phyloP scores from a whole-genome alignment of 2,113 vertebrate genomes.

The Heliornis fulica region DNA sequence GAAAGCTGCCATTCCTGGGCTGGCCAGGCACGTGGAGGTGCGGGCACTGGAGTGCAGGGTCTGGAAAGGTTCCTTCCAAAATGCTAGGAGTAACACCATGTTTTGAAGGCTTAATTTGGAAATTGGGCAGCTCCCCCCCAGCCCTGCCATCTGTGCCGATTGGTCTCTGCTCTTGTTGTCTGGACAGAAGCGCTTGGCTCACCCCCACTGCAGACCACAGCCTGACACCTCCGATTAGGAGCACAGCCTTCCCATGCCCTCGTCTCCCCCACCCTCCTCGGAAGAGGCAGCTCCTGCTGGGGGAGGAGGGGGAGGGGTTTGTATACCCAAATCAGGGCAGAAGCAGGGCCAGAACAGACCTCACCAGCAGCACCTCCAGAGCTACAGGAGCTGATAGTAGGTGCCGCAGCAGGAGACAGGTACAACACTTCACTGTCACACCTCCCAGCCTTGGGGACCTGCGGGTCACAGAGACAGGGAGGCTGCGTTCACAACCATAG shows the following conservation, averaged over 20 bases:
- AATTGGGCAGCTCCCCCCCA: neutral
- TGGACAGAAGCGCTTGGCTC: constrained; percentile 41
- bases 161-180: neutral
- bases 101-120: constrained; percentile 64
- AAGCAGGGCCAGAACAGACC: neutral
- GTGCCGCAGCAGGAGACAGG: neutral
- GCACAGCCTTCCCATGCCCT: neutral
- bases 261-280: neutral
- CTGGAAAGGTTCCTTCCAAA: constrained; percentile 2
- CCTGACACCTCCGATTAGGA: constrained; percentile 37
- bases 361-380: neutral
- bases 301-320: neutral
- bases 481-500: neutral
- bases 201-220: neutral
- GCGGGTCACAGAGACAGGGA: accelerated
- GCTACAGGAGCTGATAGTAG: neutral
- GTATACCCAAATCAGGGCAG: neutral
- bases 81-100: neutral
- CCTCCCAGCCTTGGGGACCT: neutral
- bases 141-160: constrained; percentile 32
- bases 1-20: neutral
- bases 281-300: neutral
- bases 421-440: neutral
- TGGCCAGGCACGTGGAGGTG: accelerated
- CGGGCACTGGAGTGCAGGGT: accelerated